phyloP scores from a whole-genome alignment of 2,797 vertebrate genomes.

The Sebastes steindachneri region DNA sequence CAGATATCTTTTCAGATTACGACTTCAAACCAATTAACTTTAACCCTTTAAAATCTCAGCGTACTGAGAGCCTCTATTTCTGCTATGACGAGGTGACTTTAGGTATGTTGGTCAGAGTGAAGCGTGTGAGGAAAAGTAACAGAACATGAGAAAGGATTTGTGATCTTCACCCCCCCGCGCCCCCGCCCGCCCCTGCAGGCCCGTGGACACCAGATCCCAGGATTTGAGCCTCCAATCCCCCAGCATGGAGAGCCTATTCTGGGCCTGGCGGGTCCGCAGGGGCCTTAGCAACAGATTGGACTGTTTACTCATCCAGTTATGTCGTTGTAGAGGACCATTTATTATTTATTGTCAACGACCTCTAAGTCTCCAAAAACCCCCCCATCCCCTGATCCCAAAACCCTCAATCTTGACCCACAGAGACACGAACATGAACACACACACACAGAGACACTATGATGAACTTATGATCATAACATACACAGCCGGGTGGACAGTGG shows the following conservation, averaged over 20 bases:
- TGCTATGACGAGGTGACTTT: background rate
- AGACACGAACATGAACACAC: background rate
- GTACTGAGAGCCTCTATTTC: background rate
- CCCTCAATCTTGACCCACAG: background rate
- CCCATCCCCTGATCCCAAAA: background rate
- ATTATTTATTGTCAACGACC: conserved; percentile 67
- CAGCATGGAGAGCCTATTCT: conserved; percentile 79
- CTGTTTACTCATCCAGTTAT: conserved; percentile 76
- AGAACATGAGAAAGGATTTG: conserved; percentile 27
- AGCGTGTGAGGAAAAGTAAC: background rate
- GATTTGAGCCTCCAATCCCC: conserved; percentile 81
- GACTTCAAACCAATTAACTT: background rate
- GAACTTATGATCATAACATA: background rate
- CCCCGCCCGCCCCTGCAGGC: conserved; percentile 24
- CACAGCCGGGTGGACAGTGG: background rate
- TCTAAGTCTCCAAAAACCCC: background rate
- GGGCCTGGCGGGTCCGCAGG: conserved; percentile 70
- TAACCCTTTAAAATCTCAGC: background rate
- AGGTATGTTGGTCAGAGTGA: background rate
- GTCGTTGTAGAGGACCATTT: conserved; percentile 54
- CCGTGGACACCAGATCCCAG: conserved; percentile 80
- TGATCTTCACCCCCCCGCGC: conserved; percentile 29
- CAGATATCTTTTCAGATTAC: background rate
- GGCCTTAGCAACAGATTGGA: conserved; percentile 81
- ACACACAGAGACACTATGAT: background rate